Base-by-base conservation (phyloP, 2,888 invertebrate genomes). In the Cistogaster globosa region DNA sequence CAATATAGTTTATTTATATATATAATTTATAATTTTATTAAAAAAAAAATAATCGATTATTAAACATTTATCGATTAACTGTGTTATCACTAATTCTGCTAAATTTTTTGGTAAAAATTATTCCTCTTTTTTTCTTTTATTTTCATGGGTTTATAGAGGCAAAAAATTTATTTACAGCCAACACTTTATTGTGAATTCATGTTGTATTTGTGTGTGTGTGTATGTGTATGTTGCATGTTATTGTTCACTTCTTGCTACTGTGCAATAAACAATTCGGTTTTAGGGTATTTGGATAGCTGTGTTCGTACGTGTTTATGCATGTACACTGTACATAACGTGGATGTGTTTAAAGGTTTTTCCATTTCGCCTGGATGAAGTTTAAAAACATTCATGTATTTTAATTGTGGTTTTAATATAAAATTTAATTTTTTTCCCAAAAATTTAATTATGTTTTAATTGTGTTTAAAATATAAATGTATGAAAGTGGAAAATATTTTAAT, bases 401-500 rank as follows among this genome's bases (percentile, higher is more conserved):
- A 84, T 84, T 76, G 75, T 67, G 79, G 84, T 76, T 84, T 75
- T 84, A 76, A 32, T 8, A 32, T 32, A 32, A 32, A 32, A 32
- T 32, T 32, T 32, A 84, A n/a, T n/a, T n/a, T 84, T 75, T 67
- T 16, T 51, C 6, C 5, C 16, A 45, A 67, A 76, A 60, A 60
- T 71, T 74, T 83, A 84, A 84, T 84, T 79, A 84, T 76, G 84
- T 84, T 84, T 76, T 84, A 84, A 84, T 80, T 84, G 63, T 76
- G 60, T 84, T 67, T 84, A 38, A 84, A 84, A 76, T 76, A 76
- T 80, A 71, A 71, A 84, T 48, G 48, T 12, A 22, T 65, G 58
- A 48, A 63, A 20, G 22, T 51, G 58, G 38, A 14, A 65, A 80
- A 69, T 38, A 67, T 79, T 18, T 22, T 11, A 53, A n/a, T n/a